Conservation (phyloP, 2,888 invertebrate genomes). For the Acronicta aceris region DNA sequence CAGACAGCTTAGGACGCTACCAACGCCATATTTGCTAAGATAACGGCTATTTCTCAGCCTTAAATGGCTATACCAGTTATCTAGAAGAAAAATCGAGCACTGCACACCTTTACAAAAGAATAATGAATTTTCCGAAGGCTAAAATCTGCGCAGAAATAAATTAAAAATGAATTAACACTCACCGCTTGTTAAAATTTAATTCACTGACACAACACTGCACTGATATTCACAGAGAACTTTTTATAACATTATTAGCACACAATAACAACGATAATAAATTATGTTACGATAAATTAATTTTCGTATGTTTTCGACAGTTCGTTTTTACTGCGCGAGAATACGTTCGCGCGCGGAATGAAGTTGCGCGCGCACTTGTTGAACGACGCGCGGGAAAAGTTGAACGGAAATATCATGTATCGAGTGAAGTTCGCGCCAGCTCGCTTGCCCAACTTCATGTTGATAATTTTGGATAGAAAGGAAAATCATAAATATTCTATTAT, state of each 20-base stretch:
- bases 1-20: conserved; percentile 36
- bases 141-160: conserved; percentile 2
- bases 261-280: conserved; percentile 54
- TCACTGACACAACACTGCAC: conserved; percentile 58
- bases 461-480: conserved; percentile 14
- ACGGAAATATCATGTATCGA: conserved; percentile 69
- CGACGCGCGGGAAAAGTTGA: conserved; percentile 74
- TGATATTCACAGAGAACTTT: conserved; percentile 58
- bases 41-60: conserved; percentile 55
- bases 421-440: conserved; percentile 44
- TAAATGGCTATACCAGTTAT: conserved; percentile 50
- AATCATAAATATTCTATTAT: too few relatives aligned
- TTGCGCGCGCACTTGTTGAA: conserved; percentile 74
- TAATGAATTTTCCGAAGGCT: conserved; percentile 33
- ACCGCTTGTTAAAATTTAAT: conserved; percentile 38
- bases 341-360: conserved; percentile 82
- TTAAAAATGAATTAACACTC: conserved; percentile 31
- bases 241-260: conserved; percentile 63
- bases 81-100: conserved; percentile 46
- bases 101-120: conserved; percentile 16
- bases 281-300: conserved; percentile 46
- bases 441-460: conserved; percentile 41
- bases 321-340: conserved; percentile 66
- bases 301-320: conserved; percentile 68
- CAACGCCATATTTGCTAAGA: conserved; percentile 53